Evolutionary conservation across 1,140 invertebrate species (phyloP).

Genomic region (Tyrophagus putrescentiae): DNA sequence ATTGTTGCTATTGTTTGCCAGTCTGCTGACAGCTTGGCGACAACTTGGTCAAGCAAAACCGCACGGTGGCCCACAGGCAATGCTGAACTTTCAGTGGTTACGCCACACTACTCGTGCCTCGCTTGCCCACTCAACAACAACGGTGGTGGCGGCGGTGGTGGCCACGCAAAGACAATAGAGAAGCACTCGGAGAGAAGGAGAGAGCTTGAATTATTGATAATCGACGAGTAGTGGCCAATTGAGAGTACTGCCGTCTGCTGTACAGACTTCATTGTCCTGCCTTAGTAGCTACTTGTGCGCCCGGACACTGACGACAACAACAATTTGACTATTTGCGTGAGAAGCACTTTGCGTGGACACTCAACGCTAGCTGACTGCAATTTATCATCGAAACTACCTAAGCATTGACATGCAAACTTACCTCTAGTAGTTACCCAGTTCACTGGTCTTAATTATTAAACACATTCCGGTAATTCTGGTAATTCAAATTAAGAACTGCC

Average conservation of each 20-base stretch:
- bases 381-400: background rate
- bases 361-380: background rate
- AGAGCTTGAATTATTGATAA: background rate
- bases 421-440: no score
- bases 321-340: slow-evolving; percentile 7
- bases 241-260: background rate
- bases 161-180: background rate
- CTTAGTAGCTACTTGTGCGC: background rate
- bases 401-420: background rate
- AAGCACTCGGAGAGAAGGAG: no score
- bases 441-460: no score
- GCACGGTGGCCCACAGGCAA: background rate
- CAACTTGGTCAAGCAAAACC: slow-evolving; percentile 9
- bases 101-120: no score
- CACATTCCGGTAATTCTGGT: no score
- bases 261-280: slow-evolving; percentile 7
- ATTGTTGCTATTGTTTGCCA: no score
- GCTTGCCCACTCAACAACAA: no score
- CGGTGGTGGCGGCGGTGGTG: no score
- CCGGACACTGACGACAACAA: no score
- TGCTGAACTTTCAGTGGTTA: no score
- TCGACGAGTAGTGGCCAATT: background rate
- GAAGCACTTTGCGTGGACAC: slow-evolving; percentile 15
- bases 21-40: background rate
- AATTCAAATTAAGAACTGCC: no score